A percentile compares a stretch with the other conserved stretches of the same genome.
These are phyloP conservation scores for Drosophila aldrichi DNA, from an alignment of 2,888 invertebrate genomes.

Conservation along the genomic window DNA sequence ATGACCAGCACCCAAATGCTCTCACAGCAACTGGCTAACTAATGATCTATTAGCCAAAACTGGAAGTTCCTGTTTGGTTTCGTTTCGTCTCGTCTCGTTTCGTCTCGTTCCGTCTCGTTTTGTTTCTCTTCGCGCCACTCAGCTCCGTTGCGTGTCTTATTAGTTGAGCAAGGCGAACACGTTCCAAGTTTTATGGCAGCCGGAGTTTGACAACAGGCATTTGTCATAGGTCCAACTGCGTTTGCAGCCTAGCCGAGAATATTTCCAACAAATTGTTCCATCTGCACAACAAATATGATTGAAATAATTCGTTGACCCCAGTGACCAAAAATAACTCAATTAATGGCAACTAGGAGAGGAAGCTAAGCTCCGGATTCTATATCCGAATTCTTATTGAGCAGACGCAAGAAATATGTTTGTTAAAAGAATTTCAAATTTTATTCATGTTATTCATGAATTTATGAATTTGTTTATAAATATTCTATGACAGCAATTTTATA, in stretches of 20 bases:
- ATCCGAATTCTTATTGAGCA: no score
- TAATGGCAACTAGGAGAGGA: background rate
- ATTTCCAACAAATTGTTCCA: constrained; percentile 59
- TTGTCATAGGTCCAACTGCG: constrained; percentile 39
- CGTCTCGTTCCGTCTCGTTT: background rate
- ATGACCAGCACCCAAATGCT: constrained; percentile 57
- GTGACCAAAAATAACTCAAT: constrained; percentile 32
- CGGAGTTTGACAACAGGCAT: constrained; percentile 56
- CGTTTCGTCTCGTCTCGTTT: constrained; percentile 7
- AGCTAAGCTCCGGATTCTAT: background rate
- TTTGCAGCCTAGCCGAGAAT: constrained; percentile 37
- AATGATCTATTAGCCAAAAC: constrained; percentile 74
- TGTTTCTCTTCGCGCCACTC: constrained; percentile 16
- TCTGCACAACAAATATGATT: constrained; percentile 55
- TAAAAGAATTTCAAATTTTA: no score
- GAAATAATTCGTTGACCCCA: constrained; percentile 52
- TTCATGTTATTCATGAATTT: no score
- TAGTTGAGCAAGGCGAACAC: constrained; percentile 68
- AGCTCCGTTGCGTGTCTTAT: constrained; percentile 69
- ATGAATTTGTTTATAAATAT: no score
- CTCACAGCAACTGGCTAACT: constrained; percentile 71
- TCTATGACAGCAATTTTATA: no score
- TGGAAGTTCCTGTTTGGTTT: constrained; percentile 39
- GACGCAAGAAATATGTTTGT: no score
- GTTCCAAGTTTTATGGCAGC: constrained; percentile 71